phyloP scores from a whole-genome alignment of 1,140 invertebrate species.

The Probaryconus sp. region DNA sequence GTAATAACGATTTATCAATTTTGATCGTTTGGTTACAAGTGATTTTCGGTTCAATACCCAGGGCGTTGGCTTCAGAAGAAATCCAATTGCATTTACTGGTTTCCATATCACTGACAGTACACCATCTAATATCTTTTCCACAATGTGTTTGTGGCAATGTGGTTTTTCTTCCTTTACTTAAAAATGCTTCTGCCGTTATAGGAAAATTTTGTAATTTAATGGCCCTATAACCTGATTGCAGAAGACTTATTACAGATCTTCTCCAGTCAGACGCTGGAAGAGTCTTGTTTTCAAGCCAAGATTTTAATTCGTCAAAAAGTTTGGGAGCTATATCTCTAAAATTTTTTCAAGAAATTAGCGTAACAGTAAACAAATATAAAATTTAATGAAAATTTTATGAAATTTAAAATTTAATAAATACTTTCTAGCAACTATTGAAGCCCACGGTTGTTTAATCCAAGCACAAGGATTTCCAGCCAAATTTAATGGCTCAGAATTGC shows the following conservation, averaged over 20 bases:
- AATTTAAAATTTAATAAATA: too few relatives aligned
- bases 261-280: constrained; percentile 41
- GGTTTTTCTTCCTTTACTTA: constrained; percentile 67
- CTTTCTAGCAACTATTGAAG: constrained; percentile 78
- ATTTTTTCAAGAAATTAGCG: too few relatives aligned
- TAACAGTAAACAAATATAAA: too few relatives aligned
- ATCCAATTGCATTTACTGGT: constrained; percentile 81
- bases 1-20: constrained; percentile 9
- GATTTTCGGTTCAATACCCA: constrained; percentile 81
- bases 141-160: constrained; percentile 70
- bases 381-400: too few relatives aligned
- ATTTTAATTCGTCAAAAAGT: constrained; percentile 48
- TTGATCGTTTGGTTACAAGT: constrained; percentile 71
- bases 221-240: constrained; percentile 32
- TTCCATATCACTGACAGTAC: constrained; percentile 79
- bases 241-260: constrained; percentile 32
- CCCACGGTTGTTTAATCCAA: constrained; percentile 81
- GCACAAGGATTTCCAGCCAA: constrained; percentile 75
- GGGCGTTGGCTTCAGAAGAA: constrained; percentile 76
- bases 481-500: constrained; percentile 75
- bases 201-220: constrained; percentile 16
- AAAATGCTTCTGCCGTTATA: constrained; percentile 35
- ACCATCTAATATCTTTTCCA: constrained; percentile 79
- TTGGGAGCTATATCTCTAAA: constrained; percentile 25
- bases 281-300: constrained; percentile 42